Base-by-base conservation (phyloP, 2,113 vertebrate genomes). In the Gopherus evgoodei region DNA sequence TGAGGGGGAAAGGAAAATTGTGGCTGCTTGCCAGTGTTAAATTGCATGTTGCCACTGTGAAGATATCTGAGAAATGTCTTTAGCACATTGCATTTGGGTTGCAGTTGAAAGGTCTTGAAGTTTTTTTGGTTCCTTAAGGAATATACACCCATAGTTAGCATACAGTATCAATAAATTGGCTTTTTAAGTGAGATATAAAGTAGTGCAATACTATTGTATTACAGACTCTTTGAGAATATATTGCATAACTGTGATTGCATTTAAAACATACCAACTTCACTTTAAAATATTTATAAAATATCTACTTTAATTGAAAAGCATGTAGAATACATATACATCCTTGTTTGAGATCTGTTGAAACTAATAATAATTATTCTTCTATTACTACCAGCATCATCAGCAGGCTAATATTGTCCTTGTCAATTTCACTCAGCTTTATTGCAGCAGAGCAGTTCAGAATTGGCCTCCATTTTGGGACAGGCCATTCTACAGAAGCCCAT, bases 41-140 rank as follows among this genome's bases (percentile, higher is more conserved):
- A 76, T 92, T 85, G 54, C 81, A 83, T 27, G 22, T 25, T 81
- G 89, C 75, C 21, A 69, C 29, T 35, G 25, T 90, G 65, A 92
- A 69, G 44, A 88, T 21, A 87, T 85, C 57, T 69, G 83, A 6
- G 86, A 90, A 25, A 84, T 16, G 16, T n/a, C 75, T 93, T 95
- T 94, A 87, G 69, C 17, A 75, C 94, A 86, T 78, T 82, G n/a
- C 76, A 69, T 91, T 97, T 82, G 62, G 62, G 88, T 95, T 91
- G 81, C 21, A 81, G 47, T 75, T 21, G 69, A 54, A 85, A 65
- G 79, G 29, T 21, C 62, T 22, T 38, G 27, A 50, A 79, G 75
- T 85, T n/a, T 44, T 81, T 52, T 9, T 21, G 81, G 76, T 75
- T 69, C 85, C 86, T 89, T 86, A 14, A 79, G 54, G 79, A 87